Base-by-base conservation (phyloP, 2,888 invertebrate genomes). In the Pachydiplax longipennis region DNA sequence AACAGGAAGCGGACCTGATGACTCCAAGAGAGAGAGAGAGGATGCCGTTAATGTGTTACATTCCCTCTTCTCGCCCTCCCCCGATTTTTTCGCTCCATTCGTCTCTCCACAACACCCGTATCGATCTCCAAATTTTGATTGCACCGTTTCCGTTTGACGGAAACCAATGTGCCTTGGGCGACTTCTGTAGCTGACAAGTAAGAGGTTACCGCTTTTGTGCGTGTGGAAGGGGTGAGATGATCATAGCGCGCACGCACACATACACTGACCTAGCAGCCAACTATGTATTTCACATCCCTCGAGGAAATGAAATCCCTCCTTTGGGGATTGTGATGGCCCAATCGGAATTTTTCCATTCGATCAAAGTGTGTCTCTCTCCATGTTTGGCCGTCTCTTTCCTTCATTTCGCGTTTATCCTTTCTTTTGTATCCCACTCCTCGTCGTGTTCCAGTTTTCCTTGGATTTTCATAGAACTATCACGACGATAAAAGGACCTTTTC, bases 101-200 rank as follows among this genome's bases (percentile, higher is more conserved):
- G 44, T 35, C 40, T 12, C 40, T 61, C 10, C 61, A 13, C 35
- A 35, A 61, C 35, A 58, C 65, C 35, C 65, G 10, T 87, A 87
- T 87, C 37, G 87, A 87, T 87, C 87, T 61, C 31, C 37, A 61
- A 87, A 87, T 87, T 87, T 87, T 61, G 87, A 87, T 87, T 87
- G 87, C 40, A 40, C 37, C 87, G 87, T 87, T 87, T 87, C 87
- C 87, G 87, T 87, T 87, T 87, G 87, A 87, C 87, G 65, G 65
- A 87, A 87, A 87, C 61, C 87, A 87, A 87, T 87, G 65, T 65
- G 87, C 87, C 61, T 22, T 61, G 12, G 87, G 87, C 87, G 87
- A 87, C 87, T 87, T 87, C 87, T 87, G 87, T 87, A 61, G 87
- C 87, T 87, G 87, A 87, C 87, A 87, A 83, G 53, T 83, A 83